These are phyloP conservation scores for Penaeus monodon DNA, from an alignment of 2,888 invertebrate species.

Conservation along the genomic window DNA sequence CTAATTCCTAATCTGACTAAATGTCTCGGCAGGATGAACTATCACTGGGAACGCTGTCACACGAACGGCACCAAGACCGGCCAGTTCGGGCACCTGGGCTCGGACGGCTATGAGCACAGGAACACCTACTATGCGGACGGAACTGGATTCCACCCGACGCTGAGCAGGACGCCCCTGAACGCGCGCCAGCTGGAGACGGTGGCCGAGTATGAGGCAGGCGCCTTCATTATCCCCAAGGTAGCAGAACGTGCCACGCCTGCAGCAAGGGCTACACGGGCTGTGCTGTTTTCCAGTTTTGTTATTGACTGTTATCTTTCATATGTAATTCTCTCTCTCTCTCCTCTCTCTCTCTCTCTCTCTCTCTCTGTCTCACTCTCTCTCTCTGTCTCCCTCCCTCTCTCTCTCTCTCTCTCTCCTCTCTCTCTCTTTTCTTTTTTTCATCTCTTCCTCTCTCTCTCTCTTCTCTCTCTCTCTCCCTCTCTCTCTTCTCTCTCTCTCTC, in stretches of 20 bases:
- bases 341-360: no score
- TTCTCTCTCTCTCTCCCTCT: no score
- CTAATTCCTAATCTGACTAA: not conserved
- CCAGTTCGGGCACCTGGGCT: constrained; percentile 47
- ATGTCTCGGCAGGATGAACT: constrained; percentile 56
- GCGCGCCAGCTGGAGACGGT: constrained; percentile 40
- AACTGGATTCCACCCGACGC: constrained; percentile 60
- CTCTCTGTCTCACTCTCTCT: no score
- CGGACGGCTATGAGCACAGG: constrained; percentile 60
- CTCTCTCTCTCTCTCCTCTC: no score
- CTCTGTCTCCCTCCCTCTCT: no score
- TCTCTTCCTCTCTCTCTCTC: no score
- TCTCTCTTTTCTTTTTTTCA: no score
- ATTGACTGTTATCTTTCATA: no score
- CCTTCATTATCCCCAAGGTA: constrained; percentile 63
- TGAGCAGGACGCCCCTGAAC: constrained; percentile 50
- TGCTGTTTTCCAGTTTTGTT: no score
- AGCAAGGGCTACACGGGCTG: no score
- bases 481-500: no score
- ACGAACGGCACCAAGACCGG: constrained; percentile 59
- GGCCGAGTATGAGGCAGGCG: constrained; percentile 55
- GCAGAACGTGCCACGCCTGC: not conserved
- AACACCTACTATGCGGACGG: constrained; percentile 57
- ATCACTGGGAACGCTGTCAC: constrained; percentile 64
- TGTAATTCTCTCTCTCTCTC: no score